These are phyloP conservation scores for Carettochelys insculpta DNA, from an alignment of 2,113 vertebrate species.

Conservation along the genomic window DNA sequence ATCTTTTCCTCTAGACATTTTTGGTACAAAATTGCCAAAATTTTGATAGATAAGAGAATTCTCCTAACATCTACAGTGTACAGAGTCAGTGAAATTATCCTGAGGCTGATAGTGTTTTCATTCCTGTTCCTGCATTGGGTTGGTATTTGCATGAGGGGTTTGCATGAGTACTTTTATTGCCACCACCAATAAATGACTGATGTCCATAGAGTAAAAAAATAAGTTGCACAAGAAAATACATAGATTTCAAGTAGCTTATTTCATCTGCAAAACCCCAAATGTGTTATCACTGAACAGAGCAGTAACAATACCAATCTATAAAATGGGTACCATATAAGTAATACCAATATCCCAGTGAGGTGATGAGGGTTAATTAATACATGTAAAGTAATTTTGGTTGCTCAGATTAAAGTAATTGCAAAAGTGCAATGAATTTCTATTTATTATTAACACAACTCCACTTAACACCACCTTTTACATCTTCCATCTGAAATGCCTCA, in stretches of 20 bases:
- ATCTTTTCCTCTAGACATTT: background rate
- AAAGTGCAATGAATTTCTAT: background rate
- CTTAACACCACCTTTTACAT: background rate
- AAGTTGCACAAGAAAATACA: background rate
- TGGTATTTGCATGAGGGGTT: background rate
- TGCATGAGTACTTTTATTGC: background rate
- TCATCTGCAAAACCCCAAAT: background rate
- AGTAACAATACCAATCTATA: background rate
- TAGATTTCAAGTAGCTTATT: background rate
- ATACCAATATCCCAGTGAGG: background rate
- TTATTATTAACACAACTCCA: background rate
- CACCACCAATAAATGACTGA: background rate
- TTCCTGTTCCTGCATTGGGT: too few relatives aligned
- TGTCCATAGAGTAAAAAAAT: background rate
- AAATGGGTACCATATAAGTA: background rate
- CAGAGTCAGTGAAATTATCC: too few relatives aligned
- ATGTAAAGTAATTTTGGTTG: background rate
- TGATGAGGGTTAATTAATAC: background rate
- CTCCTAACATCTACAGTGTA: too few relatives aligned
- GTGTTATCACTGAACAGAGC: background rate
- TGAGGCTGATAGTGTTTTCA: too few relatives aligned
- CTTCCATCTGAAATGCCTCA: background rate
- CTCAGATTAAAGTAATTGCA: constrained; percentile 8
- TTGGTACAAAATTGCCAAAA: background rate
- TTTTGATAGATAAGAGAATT: too few relatives aligned